A percentile compares a stretch with the other conserved stretches of the same genome.
These are phyloP conservation scores for Montifringilla adamsi DNA, from an alignment of 2,113 vertebrate genomes.

Conservation along the genomic window DNA sequence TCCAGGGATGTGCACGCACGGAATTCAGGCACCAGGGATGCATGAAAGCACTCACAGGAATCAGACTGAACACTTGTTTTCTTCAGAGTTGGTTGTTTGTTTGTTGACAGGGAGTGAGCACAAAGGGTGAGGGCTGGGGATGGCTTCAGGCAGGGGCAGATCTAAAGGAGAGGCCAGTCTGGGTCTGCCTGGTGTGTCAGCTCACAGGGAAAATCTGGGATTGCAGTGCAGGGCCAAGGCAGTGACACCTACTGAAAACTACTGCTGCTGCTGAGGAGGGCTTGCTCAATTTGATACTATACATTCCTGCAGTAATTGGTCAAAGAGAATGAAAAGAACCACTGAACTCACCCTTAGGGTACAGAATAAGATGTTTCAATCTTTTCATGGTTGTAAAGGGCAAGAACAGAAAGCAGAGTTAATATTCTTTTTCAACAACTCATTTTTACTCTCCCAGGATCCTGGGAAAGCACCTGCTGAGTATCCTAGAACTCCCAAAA, in stretches of 20 bases:
- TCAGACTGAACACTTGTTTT: background rate
- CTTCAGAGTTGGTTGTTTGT: background rate
- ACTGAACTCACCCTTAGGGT: background rate
- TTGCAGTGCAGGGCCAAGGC: background rate
- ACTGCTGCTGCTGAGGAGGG: background rate
- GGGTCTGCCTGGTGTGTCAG: background rate
- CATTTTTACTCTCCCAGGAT: background rate
- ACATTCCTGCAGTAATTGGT: background rate
- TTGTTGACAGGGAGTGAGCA: background rate
- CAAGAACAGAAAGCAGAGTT: background rate
- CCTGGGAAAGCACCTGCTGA: background rate
- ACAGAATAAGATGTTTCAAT: background rate
- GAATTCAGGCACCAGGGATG: background rate
- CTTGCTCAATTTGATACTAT: background rate
- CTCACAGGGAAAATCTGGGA: background rate
- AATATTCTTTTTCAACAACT: background rate
- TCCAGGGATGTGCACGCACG: rapidly evolving
- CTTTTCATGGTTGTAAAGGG: background rate
- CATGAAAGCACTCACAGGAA: background rate
- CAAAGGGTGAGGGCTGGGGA: background rate
- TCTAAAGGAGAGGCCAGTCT: background rate
- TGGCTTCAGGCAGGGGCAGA: background rate
- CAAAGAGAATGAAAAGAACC: background rate
- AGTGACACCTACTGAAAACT: background rate
- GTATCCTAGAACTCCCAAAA: background rate